Base-by-base conservation (phyloP, 2,888 invertebrate species). In the Pristionchus arcanus region DNA sequence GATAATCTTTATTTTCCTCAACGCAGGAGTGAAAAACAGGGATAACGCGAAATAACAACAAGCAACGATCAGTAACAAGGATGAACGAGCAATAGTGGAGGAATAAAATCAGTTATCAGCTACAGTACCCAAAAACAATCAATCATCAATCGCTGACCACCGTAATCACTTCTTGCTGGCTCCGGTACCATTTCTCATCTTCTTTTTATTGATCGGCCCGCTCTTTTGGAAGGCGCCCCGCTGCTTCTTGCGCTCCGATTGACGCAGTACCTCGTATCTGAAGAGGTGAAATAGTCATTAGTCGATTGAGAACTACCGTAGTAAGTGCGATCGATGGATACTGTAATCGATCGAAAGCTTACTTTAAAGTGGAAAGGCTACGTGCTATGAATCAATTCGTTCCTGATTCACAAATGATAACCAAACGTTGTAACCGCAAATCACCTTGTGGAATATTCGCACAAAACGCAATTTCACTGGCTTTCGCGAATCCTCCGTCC, bases 171-270 rank as follows among this genome's bases (percentile, higher is more conserved):
- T 77, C 77, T 25, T 37, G 25, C 77, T 77, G 77, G 37, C 77
- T 21, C 37, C 37, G 25, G 37, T 77, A 1, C 77, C 77, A 7
- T 42, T 42, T 42, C 77, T 77, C 31, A 42, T 28, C 66, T 66
- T 86, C 28, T 25, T 86, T 66, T 86, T 86, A 21, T 53, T 86
- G 28, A 28, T 25, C 31, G n/a, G 28, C 0, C 42, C 42, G 15
- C 28, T 37, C 37, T 86, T 86, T 66, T 86, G 86, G 86, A 86
- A 86, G 2, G 86, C 37, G 3, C 86, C 86, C 15, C 42, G 34
- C 25, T 53, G 28, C 86, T 63, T 66, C 37, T 37, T 66, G 21
- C 28, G 19, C 86, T 86, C 86, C 25, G 42, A 28, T n/a, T 86
- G 66, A 19, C 66, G 86, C 25, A 66, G 25, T 19, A 66, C 86